phyloP scores from a whole-genome alignment of 2,888 invertebrate genomes.

The Lamellibrachia columna region DNA sequence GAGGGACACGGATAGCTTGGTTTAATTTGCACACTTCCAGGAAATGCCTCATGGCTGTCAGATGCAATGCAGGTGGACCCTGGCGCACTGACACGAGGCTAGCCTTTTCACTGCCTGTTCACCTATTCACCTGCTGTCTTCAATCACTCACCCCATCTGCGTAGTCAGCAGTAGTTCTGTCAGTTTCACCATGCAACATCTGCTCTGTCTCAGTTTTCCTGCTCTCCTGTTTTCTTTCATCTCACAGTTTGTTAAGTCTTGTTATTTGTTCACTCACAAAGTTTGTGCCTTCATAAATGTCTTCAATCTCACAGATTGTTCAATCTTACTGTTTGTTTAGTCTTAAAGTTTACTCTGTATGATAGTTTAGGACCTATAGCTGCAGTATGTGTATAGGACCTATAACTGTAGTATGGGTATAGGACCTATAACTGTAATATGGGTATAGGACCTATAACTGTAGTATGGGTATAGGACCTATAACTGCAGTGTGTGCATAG shows the following conservation, averaged over 20 bases:
- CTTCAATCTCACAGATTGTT: not conserved
- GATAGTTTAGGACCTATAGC: too few species aligned
- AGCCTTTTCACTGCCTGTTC: constrained; percentile 5
- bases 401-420: too few species aligned
- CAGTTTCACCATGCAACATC: not conserved
- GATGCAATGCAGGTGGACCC: not conserved
- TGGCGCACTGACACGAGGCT: not conserved
- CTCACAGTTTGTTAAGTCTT: not conserved
- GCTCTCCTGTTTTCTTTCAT: not conserved
- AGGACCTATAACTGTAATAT: too few species aligned
- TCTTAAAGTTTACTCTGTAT: too few species aligned
- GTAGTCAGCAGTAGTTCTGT: not conserved
- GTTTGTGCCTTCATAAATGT: not conserved
- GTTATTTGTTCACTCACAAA: not conserved
- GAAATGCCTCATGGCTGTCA: not conserved
- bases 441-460: too few species aligned
- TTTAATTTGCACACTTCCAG: not conserved
- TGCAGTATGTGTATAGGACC: too few species aligned
- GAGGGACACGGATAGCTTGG: not conserved
- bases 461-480: too few species aligned
- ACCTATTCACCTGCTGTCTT: not conserved
- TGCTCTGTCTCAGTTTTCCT: not conserved
- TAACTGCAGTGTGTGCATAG: too few species aligned
- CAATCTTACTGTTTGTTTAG: not conserved
- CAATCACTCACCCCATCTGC: constrained; percentile 1